A percentile compares a stretch with the other conserved stretches of the same genome.
Evolutionary conservation across 1,140 invertebrate species (phyloP).

Genomic region (Piezodorus guildinii): DNA sequence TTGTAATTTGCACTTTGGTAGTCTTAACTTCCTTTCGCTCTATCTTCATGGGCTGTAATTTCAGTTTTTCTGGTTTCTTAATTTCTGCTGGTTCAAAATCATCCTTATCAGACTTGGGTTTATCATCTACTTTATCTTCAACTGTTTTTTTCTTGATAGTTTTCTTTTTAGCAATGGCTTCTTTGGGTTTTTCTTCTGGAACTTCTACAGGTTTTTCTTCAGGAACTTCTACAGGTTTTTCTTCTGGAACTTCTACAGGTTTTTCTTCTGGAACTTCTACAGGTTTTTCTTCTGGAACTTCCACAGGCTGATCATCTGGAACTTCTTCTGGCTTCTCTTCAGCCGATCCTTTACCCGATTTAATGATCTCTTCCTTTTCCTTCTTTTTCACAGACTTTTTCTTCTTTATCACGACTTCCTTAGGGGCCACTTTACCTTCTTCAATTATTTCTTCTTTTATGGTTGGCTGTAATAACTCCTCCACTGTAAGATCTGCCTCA

Average conservation of each 20-base stretch:
- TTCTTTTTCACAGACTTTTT: background rate
- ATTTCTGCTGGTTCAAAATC: too few relatives aligned
- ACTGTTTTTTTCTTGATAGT: too few relatives aligned
- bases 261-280: conserved; percentile 23
- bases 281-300: background rate
- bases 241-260: conserved; percentile 29
- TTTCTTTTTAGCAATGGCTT: too few relatives aligned
- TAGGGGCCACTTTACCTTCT: conserved; percentile 25
- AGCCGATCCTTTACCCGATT: background rate
- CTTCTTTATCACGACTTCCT: background rate
- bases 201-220: too few relatives aligned
- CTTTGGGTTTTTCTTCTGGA: too few relatives aligned
- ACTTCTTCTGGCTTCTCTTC: conserved; percentile 30
- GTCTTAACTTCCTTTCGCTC: conserved; percentile 29
- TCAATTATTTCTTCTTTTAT: conserved; percentile 31
- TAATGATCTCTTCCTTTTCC: background rate
- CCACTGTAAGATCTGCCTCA: conserved; percentile 25
- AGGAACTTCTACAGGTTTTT: conserved; percentile 31
- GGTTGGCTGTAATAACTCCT: conserved; percentile 22
- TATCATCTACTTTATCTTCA: conserved; percentile 32
- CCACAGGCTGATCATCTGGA: background rate
- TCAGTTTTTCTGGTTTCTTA: conserved; percentile 28
- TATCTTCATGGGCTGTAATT: conserved; percentile 25
- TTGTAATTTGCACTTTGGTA: conserved; percentile 26
- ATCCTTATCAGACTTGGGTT: conserved; percentile 26